Conservation (phyloP, 2,797 vertebrate species). For the Rhadinocentrus ornatus region DNA sequence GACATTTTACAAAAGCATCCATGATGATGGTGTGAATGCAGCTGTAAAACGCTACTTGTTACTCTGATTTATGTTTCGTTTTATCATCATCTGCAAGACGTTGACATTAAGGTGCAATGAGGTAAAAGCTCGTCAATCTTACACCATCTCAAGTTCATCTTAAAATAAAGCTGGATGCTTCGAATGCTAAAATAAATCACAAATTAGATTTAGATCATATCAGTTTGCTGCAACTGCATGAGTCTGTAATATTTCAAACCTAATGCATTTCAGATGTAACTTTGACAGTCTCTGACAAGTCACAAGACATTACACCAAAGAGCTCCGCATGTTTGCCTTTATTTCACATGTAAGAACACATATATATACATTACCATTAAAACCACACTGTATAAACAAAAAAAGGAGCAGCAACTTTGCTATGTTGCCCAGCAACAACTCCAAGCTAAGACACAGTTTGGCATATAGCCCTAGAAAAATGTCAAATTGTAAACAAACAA, state of each 20-base stretch:
- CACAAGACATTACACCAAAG: constrained; percentile 9
- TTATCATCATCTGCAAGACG: constrained; percentile 16
- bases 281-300: constrained; percentile 9
- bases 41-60: constrained; percentile 11
- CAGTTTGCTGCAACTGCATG: constrained; percentile 13
- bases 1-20: background rate
- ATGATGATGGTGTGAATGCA: constrained; percentile 7
- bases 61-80: constrained; percentile 17
- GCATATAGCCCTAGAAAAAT: background rate
- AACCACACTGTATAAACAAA: no score
- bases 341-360: background rate
- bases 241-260: constrained; percentile 16
- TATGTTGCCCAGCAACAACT: background rate
- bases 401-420: background rate
- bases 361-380: no score
- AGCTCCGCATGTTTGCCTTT: constrained; percentile 7
- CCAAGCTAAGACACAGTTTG: constrained; percentile 4
- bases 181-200: constrained; percentile 40
- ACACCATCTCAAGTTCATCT: constrained; percentile 46
- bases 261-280: constrained; percentile 36
- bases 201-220: constrained; percentile 54
- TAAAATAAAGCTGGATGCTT: constrained; percentile 52
- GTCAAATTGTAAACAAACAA: background rate
- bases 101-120: constrained; percentile 30
- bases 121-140: constrained; percentile 45